Evolutionary conservation across 2,797 vertebrate genomes (phyloP).

Genomic region (Chelon auratus): DNA sequence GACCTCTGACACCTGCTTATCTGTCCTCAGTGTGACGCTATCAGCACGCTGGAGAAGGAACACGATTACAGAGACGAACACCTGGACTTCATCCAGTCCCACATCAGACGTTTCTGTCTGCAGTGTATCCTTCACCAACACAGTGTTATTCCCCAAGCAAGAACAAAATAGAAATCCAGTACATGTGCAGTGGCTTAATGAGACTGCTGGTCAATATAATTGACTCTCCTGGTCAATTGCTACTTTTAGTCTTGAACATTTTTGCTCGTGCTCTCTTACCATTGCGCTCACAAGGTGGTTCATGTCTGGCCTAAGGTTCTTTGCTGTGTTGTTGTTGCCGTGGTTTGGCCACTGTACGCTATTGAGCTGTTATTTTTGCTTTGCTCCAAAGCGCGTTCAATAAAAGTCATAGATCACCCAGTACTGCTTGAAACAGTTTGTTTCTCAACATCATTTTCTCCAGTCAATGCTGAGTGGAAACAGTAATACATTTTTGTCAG

Average conservation of each 20-base stretch:
- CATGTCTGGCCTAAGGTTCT: background rate
- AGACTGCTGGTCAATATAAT: background rate
- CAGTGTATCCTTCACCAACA: slow-evolving; percentile 93
- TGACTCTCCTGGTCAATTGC: background rate
- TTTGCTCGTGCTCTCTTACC: background rate
- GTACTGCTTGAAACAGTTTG: slow-evolving; percentile 12
- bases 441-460: slow-evolving; percentile 27
- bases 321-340: slow-evolving; percentile 5
- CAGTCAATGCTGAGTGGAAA: background rate
- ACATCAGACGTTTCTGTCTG: slow-evolving; percentile 97
- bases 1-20: slow-evolving; percentile 24
- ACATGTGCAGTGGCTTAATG: background rate
- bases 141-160: background rate
- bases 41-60: slow-evolving; percentile 97
- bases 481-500: slow-evolving; percentile 1
- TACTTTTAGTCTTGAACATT: background rate
- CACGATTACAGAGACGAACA: slow-evolving; percentile 99
- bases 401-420: slow-evolving; percentile 15
- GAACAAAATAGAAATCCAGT: slow-evolving; percentile 6
- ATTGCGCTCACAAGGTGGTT: background rate
- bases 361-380: slow-evolving; percentile 31
- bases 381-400: slow-evolving; percentile 26
- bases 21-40: slow-evolving; percentile 91
- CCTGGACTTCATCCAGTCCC: slow-evolving; percentile 98
- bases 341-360: slow-evolving; percentile 4